Percentiles rank a stretch among this genome's conserved stretches.
These are phyloP conservation scores for Tubulanus polymorphus DNA, from an alignment of 2,888 invertebrate species.

Conservation along the genomic window DNA sequence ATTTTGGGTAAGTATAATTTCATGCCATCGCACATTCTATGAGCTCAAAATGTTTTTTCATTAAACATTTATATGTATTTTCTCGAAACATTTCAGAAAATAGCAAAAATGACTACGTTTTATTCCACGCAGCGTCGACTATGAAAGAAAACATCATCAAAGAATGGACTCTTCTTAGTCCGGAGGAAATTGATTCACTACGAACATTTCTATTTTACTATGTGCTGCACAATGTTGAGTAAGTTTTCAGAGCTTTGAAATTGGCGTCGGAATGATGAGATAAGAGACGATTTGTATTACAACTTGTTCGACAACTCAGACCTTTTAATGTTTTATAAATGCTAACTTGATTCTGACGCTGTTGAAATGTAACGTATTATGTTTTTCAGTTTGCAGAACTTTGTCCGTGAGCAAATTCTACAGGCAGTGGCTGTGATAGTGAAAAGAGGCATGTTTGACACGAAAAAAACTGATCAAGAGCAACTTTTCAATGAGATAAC, in stretches of 20 bases:
- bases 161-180: conserved; percentile 75
- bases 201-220: conserved; percentile 76
- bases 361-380: too few relatives aligned
- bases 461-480: conserved; percentile 65
- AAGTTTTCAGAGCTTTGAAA: too few relatives aligned
- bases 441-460: conserved; percentile 74
- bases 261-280: too few relatives aligned
- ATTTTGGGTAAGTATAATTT: conserved; percentile 60
- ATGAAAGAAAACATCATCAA: conserved; percentile 76
- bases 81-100: conserved; percentile 45
- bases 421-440: conserved; percentile 82
- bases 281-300: too few relatives aligned
- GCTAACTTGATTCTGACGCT: too few relatives aligned
- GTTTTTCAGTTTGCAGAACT: conserved; percentile 60
- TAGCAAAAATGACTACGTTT: conserved; percentile 65
- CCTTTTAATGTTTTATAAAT: too few relatives aligned
- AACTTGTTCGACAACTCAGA: too few relatives aligned
- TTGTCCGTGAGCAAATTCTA: conserved; percentile 65
- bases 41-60: background rate
- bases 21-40: conserved; percentile 28
- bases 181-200: conserved; percentile 66
- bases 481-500: conserved; percentile 60
- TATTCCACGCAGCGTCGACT: conserved; percentile 82
- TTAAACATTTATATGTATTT: conserved; percentile 12
- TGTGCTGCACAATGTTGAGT: conserved; percentile 64